phyloP scores from a whole-genome alignment of 2,888 invertebrate genomes.

The Meiosimyza platycephala region DNA sequence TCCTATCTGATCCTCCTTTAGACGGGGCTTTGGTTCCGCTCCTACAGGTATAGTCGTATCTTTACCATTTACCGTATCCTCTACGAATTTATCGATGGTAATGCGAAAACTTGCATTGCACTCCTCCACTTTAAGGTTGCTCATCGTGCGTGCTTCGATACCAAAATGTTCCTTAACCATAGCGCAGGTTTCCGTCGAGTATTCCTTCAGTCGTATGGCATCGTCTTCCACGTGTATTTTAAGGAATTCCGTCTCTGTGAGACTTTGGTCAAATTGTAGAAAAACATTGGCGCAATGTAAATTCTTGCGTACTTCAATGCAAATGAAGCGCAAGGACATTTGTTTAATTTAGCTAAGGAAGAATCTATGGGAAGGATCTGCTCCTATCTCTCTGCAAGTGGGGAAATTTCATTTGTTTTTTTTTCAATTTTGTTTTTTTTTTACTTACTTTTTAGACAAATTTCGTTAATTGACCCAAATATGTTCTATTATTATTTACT shows the following conservation, averaged over 20 bases:
- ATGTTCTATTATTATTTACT: no score
- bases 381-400: not conserved
- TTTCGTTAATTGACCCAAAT: not conserved
- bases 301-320: constrained; percentile 61
- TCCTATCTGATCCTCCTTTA: constrained; percentile 40
- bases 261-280: constrained; percentile 54
- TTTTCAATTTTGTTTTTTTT: not conserved
- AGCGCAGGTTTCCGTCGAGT: constrained; percentile 46
- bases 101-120: constrained; percentile 60
- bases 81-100: constrained; percentile 48
- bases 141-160: constrained; percentile 54
- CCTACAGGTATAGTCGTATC: constrained; percentile 6
- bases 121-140: constrained; percentile 51
- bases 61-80: constrained; percentile 25
- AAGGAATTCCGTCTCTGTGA: constrained; percentile 51
- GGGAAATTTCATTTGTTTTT: not conserved
- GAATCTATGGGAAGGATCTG: not conserved
- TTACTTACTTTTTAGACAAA: not conserved
- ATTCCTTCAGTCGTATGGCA: constrained; percentile 43
- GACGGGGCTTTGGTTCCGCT: constrained; percentile 44
- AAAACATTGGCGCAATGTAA: constrained; percentile 59
- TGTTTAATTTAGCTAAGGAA: not conserved
- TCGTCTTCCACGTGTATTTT: constrained; percentile 48
- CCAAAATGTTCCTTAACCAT: constrained; percentile 49
- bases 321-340: constrained; percentile 56